Percentiles rank a stretch among this genome's conserved stretches.
These are phyloP conservation scores for Forbesichthys agassizii DNA, from an alignment of 2,113 vertebrate genomes.

Conservation along the genomic window DNA sequence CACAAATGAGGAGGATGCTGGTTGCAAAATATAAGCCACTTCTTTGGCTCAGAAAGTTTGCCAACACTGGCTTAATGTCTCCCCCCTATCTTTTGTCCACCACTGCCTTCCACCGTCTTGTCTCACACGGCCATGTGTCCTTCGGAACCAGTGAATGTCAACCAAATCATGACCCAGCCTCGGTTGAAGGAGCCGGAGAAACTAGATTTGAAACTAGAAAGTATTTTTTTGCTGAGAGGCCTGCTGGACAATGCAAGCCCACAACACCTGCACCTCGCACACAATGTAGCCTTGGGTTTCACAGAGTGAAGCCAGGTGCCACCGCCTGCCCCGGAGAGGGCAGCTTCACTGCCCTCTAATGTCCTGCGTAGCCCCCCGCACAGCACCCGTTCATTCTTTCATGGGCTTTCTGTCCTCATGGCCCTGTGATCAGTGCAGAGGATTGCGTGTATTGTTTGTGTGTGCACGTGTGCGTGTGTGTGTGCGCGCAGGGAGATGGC, in stretches of 20 bases:
- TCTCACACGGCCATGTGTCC: no score
- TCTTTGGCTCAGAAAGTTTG: no score
- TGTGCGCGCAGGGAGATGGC: slow-evolving; percentile 36
- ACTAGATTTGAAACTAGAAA: slow-evolving; percentile 13
- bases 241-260: slow-evolving; percentile 17
- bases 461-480: slow-evolving; percentile 38
- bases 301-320: slow-evolving; percentile 39
- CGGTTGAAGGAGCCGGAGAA: no score
- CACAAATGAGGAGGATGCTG: no score
- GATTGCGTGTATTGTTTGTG: slow-evolving; percentile 26
- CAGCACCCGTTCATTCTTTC: slow-evolving; percentile 7
- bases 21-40: no score
- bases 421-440: slow-evolving; percentile 24
- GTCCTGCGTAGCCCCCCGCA: slow-evolving; percentile 23
- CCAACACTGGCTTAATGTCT: no score
- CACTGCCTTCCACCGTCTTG: no score
- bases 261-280: slow-evolving; percentile 21
- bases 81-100: no score
- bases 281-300: slow-evolving; percentile 27
- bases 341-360: slow-evolving; percentile 38
- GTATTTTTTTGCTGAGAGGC: slow-evolving; percentile 10
- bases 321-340: slow-evolving; percentile 33
- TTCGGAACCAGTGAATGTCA: no score
- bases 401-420: slow-evolving; percentile 28
- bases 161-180: no score